These are phyloP conservation scores for Coelopa pilipes DNA, from an alignment of 2,888 invertebrate species.

Conservation along the genomic window DNA sequence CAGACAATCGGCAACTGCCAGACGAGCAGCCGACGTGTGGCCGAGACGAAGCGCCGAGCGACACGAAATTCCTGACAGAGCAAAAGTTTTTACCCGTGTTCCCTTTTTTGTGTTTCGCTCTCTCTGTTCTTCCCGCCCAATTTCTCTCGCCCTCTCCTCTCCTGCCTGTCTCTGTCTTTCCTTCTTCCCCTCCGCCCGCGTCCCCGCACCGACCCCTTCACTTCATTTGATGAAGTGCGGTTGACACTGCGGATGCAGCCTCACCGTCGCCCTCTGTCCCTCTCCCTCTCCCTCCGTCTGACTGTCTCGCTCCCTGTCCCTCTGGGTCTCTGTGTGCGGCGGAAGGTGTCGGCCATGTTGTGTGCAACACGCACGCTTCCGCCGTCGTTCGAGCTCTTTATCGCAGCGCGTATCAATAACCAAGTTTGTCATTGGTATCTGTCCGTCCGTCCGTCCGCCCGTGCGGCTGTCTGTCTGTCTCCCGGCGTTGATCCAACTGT, in stretches of 20 bases:
- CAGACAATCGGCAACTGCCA: too few species aligned
- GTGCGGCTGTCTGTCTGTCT: slow-evolving; percentile 24
- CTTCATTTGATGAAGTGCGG: slow-evolving; percentile 49
- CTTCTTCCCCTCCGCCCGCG: too few species aligned
- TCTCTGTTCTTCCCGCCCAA: not conserved
- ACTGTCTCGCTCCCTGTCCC: slow-evolving; percentile 14
- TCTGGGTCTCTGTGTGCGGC: slow-evolving; percentile 36
- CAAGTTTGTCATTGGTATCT: slow-evolving; percentile 46
- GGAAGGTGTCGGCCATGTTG: slow-evolving; percentile 52
- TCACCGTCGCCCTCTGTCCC: slow-evolving; percentile 42
- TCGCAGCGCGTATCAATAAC: slow-evolving; percentile 52
- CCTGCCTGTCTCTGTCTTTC: too few species aligned
- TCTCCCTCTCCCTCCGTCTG: slow-evolving; percentile 43
- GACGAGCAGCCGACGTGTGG: slow-evolving; percentile 1
- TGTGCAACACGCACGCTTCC: slow-evolving; percentile 47
- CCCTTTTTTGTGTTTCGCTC: slow-evolving; percentile 16
- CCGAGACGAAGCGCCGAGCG: slow-evolving; percentile 2
- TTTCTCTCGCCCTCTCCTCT: slow-evolving; percentile 14
- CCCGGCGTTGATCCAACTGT: not conserved
- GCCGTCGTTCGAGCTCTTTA: slow-evolving; percentile 45
- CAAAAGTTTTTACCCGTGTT: slow-evolving; percentile 21
- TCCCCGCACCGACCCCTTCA: not conserved
- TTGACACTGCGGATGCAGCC: slow-evolving; percentile 42
- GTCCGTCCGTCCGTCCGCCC: slow-evolving; percentile 15
- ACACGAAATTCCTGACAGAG: slow-evolving; percentile 26